Percentiles rank a stretch among this genome's conserved stretches.
phyloP scores from a whole-genome alignment of 2,113 vertebrate genomes.

The Carassius gibelio region DNA sequence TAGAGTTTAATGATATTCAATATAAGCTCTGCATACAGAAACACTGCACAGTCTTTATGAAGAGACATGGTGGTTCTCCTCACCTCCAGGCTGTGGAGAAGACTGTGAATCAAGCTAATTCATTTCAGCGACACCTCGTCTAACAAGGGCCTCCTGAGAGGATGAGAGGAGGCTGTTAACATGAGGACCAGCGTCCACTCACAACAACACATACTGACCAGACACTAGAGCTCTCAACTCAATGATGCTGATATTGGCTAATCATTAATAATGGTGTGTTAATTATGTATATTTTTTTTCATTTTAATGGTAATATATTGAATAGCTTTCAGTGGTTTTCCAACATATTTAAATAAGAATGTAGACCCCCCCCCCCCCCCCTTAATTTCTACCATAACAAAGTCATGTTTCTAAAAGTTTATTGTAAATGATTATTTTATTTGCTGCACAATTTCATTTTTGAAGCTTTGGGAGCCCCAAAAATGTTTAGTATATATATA shows the following conservation, averaged over 20 bases:
- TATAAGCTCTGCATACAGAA: neutral
- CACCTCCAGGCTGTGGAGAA: neutral
- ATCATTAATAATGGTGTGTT: neutral
- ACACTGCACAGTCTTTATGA: neutral
- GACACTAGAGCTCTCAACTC: conserved; percentile 12
- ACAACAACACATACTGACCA: neutral
- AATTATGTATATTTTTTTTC: neutral
- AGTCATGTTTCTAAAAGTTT: neutral
- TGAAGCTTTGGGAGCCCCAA: neutral
- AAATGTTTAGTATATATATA: neutral
- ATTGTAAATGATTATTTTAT: neutral
- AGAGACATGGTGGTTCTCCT: neutral
- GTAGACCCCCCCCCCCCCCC: neutral
- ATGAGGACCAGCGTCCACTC: conserved; percentile 18
- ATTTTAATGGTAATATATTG: neutral
- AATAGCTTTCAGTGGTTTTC: neutral
- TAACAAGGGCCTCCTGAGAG: conserved; percentile 14
- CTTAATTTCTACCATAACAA: neutral
- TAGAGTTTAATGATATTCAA: neutral
- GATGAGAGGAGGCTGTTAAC: conserved; percentile 24
- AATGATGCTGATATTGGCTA: neutral
- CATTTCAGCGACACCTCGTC: neutral
- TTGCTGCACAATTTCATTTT: neutral
- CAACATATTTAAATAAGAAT: neutral
- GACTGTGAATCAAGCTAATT: conserved; percentile 7